Base-by-base conservation (phyloP, 2,113 vertebrate species). In the Oxygymnocypris stewartii region DNA sequence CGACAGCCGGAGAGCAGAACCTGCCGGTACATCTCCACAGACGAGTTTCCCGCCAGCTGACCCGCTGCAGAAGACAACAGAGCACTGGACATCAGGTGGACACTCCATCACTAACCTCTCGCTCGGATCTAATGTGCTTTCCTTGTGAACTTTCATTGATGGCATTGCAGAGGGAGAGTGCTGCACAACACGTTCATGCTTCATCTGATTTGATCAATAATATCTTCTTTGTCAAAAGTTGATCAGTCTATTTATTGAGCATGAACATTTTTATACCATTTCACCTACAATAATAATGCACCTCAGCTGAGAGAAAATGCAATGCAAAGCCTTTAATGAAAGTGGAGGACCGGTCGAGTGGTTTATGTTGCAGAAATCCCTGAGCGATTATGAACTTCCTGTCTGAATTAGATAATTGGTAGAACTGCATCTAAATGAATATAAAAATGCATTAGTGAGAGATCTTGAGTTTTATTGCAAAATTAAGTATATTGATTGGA, bases 21-120 rank as follows among this genome's bases (percentile, higher is more conserved):
- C 93, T 99, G 98, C 83, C 97, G 96, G 93, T 99, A 99, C 96
- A 99, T 99, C 95, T 99, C 98, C 5, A 99, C 98, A 0, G 98
- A 99, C 0, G 98, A 99, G 95, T 96, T 98, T 61, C 98, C 98
- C 0, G 98, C 97, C 83, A 99, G 94, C 96, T 99, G 98, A 2
- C 98, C 98, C 89, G 97, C 98, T 99, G 92, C 7, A 83, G 87
- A 75, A 82, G 77, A 69, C 79, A 57, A 86, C 2, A 81, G 25
- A 77, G 25, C 35, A 42, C 54, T 54, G 18, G 18, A 57, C 18
- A 7, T 57, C 54, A 57, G 54, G 6, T 57, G 54, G 16, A 57
- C 2, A 8, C 54, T 57, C 54, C 18, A 20, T 20, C 18, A 20
- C 54, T 20, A 57, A 57, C 54, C 54, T 57, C 54, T 57, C 54